These are phyloP conservation scores for Erethizon dorsatum DNA, from an alignment of 2,797 vertebrate species.

Conservation along the genomic window DNA sequence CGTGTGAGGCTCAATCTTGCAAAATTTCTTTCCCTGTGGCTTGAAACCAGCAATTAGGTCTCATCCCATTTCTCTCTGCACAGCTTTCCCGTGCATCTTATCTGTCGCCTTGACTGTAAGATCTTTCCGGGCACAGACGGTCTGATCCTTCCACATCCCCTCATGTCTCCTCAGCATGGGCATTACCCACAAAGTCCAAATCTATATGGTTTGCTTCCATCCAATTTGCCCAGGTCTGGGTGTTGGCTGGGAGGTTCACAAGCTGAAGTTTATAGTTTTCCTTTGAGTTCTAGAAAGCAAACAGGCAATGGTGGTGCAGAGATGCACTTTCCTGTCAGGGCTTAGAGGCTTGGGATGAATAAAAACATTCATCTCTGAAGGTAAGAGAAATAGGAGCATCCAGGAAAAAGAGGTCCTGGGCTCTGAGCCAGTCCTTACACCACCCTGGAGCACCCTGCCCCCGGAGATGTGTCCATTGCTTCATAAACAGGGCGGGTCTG, in stretches of 20 bases:
- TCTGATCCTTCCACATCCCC: conserved; percentile 23
- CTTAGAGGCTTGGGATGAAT: background rate
- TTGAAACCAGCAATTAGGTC: conserved; percentile 25
- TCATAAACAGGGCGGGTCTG: background rate
- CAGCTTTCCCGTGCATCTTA: conserved; percentile 47
- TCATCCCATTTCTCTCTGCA: conserved; percentile 23
- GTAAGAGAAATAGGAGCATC: background rate
- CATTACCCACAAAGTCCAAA: background rate
- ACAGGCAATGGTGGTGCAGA: background rate
- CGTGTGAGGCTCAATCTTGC: conserved; percentile 5
- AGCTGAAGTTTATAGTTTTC: conserved; percentile 55
- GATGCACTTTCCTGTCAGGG: background rate
- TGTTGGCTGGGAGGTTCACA: conserved; percentile 5
- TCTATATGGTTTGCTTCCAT: background rate
- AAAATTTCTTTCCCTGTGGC: conserved; percentile 45
- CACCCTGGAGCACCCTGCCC: background rate
- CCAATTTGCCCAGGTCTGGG: background rate
- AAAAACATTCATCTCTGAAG: conserved; percentile 21
- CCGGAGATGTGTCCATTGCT: background rate
- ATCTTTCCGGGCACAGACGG: background rate
- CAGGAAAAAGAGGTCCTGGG: background rate
- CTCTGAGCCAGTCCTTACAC: background rate
- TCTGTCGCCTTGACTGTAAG: conserved; percentile 26
- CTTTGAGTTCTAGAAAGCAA: conserved; percentile 58
- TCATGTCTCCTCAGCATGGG: background rate